A percentile compares a stretch with the other conserved stretches of the same genome.
phyloP scores from a whole-genome alignment of 1,140 invertebrate species.

The Condylostylus longicornis region DNA sequence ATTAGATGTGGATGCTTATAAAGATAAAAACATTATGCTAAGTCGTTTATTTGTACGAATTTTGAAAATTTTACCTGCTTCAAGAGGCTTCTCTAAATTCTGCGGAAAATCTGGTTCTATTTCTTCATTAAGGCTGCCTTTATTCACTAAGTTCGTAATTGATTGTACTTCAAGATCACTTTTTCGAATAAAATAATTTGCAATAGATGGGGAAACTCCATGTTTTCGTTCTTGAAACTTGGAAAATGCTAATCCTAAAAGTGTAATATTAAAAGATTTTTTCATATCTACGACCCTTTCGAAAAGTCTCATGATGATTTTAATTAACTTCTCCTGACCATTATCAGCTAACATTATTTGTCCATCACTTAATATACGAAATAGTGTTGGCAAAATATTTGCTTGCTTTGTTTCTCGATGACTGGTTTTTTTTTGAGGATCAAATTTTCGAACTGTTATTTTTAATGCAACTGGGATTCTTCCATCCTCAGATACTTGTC shows the following conservation, averaged over 20 bases:
- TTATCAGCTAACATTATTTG: slow-evolving; percentile 36
- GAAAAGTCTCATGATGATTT: slow-evolving; percentile 57
- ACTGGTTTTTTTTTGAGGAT: slow-evolving; percentile 38
- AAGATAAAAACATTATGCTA: not conserved
- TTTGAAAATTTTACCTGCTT: no score
- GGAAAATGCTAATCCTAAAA: slow-evolving; percentile 60
- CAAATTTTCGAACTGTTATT: slow-evolving; percentile 53
- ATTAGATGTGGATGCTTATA: no score
- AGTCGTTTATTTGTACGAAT: no score
- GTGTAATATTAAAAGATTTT: slow-evolving; percentile 60
- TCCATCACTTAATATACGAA: slow-evolving; percentile 33
- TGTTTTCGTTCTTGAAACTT: slow-evolving; percentile 56
- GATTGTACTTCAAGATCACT: slow-evolving; percentile 55
- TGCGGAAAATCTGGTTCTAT: not conserved
- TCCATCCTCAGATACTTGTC: slow-evolving; percentile 57
- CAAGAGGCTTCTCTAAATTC: slow-evolving; percentile 12
- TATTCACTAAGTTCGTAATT: slow-evolving; percentile 43
- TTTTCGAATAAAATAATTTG: slow-evolving; percentile 50
- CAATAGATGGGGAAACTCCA: slow-evolving; percentile 44
- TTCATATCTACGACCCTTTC: slow-evolving; percentile 52
- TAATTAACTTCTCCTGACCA: slow-evolving; percentile 47
- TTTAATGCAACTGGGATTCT: slow-evolving; percentile 55
- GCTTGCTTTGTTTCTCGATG: slow-evolving; percentile 58
- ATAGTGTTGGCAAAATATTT: slow-evolving; percentile 46
- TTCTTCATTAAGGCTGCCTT: slow-evolving; percentile 8